Base-by-base conservation (phyloP, 2,888 invertebrate species). In the Xylocampa areola region DNA sequence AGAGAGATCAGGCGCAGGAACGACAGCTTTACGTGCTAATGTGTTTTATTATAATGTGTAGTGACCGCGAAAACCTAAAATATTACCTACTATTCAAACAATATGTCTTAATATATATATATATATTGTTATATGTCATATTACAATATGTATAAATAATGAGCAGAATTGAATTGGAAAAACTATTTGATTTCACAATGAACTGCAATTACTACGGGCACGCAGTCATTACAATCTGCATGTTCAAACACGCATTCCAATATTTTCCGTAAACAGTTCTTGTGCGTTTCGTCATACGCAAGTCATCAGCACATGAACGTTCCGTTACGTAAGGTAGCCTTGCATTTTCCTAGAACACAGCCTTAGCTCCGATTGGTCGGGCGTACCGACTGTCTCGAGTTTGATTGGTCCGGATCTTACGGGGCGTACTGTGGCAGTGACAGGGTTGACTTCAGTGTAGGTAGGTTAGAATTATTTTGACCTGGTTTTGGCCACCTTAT, bases 401-500 rank as follows among this genome's bases (percentile, higher is more conserved):
- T 66, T 75, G 77, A 83, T 82, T 83, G 83, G 83, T 50, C 47
- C 33, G 45, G 27, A 25, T 33, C 43, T 57, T 35, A 32, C 30
- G 51, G 64, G 68, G 60, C 64, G 68, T 68, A 72, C 11, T 57
- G 55, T 35, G 3, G 48, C 47, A 32, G 19, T 19, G 13, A 16
- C 23, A 65, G 70, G 59, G 61, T 64, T 60, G 40, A 47, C 1
- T 33, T 35, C 2, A 43, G 8, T 10, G 8, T 37, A 47, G 59
- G 41, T 61, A 50, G 4, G 30, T 36, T 14, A 4, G 1, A 11
- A 14, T 16, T 48, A 16, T 35, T 36, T 4, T 5, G 1, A 27
- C 19, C 6, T 7, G 4, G n/a, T 1, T 5, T 35, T 10, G 8
- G 0, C 29, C 10, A 13, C 4, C 6, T n/a, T n/a, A 21, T 27